phyloP scores from a whole-genome alignment of 2,888 invertebrate species.

The Phengaris alcon region DNA sequence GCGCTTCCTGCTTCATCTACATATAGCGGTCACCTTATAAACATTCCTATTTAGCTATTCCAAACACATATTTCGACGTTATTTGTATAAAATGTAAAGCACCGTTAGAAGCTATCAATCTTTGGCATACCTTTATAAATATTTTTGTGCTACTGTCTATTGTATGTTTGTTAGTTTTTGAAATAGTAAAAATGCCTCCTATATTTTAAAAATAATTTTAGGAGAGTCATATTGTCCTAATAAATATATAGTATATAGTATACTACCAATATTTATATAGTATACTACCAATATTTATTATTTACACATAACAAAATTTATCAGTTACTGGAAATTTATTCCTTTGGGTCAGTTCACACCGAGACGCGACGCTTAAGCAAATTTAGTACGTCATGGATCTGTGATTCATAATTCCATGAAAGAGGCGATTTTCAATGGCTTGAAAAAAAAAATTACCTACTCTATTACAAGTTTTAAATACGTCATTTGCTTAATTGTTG shows the following conservation, averaged over 20 bases:
- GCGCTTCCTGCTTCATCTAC: neutral
- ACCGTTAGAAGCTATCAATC: neutral
- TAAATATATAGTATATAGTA: too few species aligned
- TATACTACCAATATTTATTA: too few species aligned
- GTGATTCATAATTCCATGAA: neutral
- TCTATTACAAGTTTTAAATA: neutral
- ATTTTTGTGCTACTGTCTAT: too few species aligned
- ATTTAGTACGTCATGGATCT: neutral
- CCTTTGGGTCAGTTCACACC: too few species aligned
- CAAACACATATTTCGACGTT: neutral
- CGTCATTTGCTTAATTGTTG: neutral
- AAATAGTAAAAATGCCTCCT: neutral
- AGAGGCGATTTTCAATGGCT: neutral
- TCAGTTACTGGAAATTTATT: too few species aligned
- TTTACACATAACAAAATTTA: too few species aligned
- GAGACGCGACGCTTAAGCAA: neutral
- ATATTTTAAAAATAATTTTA: too few species aligned
- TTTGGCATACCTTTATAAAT: neutral
- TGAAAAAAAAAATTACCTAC: neutral
- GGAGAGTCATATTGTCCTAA: too few species aligned
- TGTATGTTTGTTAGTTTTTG: neutral
- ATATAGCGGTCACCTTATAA: constrained; percentile 7
- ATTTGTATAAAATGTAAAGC: constrained; percentile 14
- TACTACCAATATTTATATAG: too few species aligned
- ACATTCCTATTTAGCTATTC: constrained; percentile 9